Conservation (phyloP, 2,797 vertebrate genomes). For the Diglossa cyanea region DNA sequence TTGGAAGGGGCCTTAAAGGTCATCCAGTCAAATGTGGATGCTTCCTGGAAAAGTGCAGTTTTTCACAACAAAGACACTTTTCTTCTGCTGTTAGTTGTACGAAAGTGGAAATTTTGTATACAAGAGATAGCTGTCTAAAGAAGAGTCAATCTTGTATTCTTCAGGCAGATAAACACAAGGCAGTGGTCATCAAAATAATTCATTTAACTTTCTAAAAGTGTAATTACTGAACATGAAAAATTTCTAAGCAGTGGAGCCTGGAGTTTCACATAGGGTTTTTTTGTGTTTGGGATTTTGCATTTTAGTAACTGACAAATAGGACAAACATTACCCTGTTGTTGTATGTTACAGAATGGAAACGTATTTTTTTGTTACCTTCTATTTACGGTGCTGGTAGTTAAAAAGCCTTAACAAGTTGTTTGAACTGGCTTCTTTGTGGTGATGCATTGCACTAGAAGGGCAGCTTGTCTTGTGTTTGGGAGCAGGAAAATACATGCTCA, state of each 20-base stretch:
- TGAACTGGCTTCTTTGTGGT: not conserved
- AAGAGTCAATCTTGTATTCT: rapidly evolving
- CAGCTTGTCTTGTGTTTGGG: not conserved
- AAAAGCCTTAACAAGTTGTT: not conserved
- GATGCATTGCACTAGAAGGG: not conserved
- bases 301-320: not conserved
- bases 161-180: not conserved
- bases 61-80: not conserved
- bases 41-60: not conserved
- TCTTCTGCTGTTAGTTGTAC: not conserved
- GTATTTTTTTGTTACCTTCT: not conserved
- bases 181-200: not conserved
- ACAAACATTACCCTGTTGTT: not conserved
- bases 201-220: not conserved
- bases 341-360: not conserved
- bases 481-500: not conserved
- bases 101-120: not conserved
- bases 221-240: not conserved
- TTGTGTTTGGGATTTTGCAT: not conserved
- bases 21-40: not conserved
- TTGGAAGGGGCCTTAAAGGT: not conserved
- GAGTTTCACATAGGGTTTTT: not conserved
- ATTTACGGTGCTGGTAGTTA: not conserved
- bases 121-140: not conserved
- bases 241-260: not conserved